Base-by-base conservation (phyloP, 2,797 vertebrate genomes). In the Antennarius maculatus region DNA sequence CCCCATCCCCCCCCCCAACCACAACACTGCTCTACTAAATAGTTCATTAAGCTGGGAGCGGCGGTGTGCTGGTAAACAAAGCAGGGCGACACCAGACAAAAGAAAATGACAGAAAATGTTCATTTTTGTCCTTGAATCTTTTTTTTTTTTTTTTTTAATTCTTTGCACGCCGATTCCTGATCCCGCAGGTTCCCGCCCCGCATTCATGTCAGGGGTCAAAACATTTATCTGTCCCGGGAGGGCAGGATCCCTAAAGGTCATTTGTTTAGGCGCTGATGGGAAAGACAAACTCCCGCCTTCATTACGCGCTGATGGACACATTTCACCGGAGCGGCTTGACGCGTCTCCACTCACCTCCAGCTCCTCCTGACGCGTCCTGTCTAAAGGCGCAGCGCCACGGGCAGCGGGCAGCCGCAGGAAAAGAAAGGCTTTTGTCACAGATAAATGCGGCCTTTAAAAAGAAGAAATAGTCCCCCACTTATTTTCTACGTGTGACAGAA, bases 311-410 rank as follows among this genome's bases (percentile, higher is more conserved):
- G 23, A 23, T 34, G 31, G 5, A 34, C 31, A 34, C 31, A 34
- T 34, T 34, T 34, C 31, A 34, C 8, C 31, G 8, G 31, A 34
- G 31, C 31, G 8, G 2, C 31, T 41, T 41, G 55, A 52, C 48
- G 15, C 11, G n/a, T 41, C 17, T 63, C 13, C 50, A n/a, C 81
- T 81, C 76, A 84, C 82, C 85, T 86, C 64, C 6, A 23, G 11
- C 14, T 71, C 18, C 42, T 67, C 74, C 71, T 66, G 31, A 61
- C 9, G 55, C 59, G 72, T 75, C 68, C 34, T 60, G 7, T 11
- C 16, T 37, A 10, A 11, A 42, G 9, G 31, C 52, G 4, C 23
- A 55, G 42, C 29, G 2, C 17, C 6, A 57, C 58, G 43, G 37
- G 59, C 57, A 27, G 61, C 58, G 43, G 37, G 59, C 57, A 27